Evolutionary conservation across 2,888 invertebrate species (phyloP), one percentile per base, ranked within the genome.

Genomic region (Torymus texanus): DNA sequence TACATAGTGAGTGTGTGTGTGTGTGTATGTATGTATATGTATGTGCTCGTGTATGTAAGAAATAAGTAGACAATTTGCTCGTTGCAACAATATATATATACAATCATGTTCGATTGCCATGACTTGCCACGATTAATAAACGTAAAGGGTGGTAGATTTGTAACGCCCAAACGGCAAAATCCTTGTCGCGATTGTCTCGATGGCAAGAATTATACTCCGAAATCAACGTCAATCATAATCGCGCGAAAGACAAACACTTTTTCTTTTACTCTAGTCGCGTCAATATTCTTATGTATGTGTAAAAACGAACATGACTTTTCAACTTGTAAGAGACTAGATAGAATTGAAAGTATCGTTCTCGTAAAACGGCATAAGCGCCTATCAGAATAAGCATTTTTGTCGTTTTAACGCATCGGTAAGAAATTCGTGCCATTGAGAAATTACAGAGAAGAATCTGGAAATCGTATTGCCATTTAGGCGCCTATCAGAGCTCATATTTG

Each of bases 41-140:
- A 29, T 29, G 29, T 21, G 21, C 2, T 21, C 21, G 2, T 29
- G 29, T 41, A 8, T 41, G 8, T 41, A 41, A 41, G 41, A 24
- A 50, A 50, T 56, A 24, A 50, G 21, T 56, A 76, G 68, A 76
- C 62, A 65, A 70, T 65, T 76, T 63, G 63, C 51, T 76, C 70
- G 56, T 63, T 68, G 70, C 62, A 75, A 62, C 56, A 76, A 29
- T 29, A 29, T 41, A 41, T 8, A 41, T 41, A 41, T 41, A 41
- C 24, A 63, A 76, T 76, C 55, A 56, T 70, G 62, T 21, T 68
- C 62, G 62, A 70, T 70, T 62, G 55, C 62, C 21, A 63, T 50
- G 18, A 66, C 51, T 59, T 75, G 61, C 21, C 41, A 55, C 51
- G 16, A 41, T 16, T 62, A 53, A 68, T 61, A 75, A 67, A 29